Percentiles rank a stretch among this genome's conserved stretches.
These are phyloP conservation scores for Balanococcus diminutus DNA, from an alignment of 2,888 invertebrate species.

Conservation along the genomic window DNA sequence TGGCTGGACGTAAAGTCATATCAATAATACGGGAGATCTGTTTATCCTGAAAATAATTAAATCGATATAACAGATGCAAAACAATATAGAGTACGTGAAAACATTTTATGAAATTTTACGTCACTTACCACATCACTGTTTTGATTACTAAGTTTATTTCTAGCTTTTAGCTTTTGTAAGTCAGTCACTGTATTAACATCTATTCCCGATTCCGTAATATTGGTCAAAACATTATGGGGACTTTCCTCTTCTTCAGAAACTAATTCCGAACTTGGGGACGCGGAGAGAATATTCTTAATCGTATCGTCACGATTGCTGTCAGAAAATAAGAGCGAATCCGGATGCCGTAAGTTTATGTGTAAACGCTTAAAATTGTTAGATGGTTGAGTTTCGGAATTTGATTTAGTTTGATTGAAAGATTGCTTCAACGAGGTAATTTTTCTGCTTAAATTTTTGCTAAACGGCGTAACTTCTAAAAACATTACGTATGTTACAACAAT, in stretches of 20 bases:
- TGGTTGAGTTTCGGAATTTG: neutral
- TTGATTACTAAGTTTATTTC: constrained; percentile 2
- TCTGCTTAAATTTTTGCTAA: neutral
- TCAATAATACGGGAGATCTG: neutral
- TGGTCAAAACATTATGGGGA: neutral
- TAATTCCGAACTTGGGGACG: neutral
- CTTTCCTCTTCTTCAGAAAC: constrained; percentile 9
- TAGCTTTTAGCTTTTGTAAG: constrained; percentile 16
- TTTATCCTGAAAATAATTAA: neutral
- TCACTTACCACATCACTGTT: neutral
- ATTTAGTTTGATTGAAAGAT: neutral
- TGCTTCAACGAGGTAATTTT: neutral
- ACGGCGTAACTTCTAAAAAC: neutral
- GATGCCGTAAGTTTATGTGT: neutral
- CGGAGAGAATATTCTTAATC: neutral
- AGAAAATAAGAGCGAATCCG: constrained; percentile 6
- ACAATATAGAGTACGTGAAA: neutral
- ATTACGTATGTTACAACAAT: neutral
- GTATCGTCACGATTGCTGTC: constrained; percentile 38
- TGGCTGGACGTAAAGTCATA: neutral
- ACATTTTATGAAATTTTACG: neutral
- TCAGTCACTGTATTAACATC: constrained; percentile 25
- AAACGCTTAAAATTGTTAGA: constrained; percentile 1
- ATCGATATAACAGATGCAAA: no score
- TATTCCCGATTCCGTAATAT: constrained; percentile 7